Conservation (phyloP, 1,140 invertebrate genomes). For the Euwallacea fornicatus region DNA sequence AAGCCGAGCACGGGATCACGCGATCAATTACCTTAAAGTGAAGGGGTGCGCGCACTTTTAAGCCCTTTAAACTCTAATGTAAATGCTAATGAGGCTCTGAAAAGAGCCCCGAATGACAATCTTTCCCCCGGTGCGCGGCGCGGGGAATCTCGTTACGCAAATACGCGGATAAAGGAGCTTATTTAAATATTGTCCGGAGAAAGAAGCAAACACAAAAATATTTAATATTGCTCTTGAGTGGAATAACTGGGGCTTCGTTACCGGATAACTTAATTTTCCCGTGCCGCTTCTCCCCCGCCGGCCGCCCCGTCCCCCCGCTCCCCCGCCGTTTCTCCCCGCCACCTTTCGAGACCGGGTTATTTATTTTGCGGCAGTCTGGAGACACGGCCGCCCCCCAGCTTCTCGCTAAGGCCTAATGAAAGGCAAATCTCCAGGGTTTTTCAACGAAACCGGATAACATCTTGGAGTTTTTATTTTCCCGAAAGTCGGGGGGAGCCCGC, state of each 20-base stretch:
- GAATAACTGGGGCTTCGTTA: constrained; percentile 50
- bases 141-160: constrained; percentile 42
- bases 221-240: constrained; percentile 49
- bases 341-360: constrained; percentile 7
- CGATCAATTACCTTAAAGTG: constrained; percentile 7
- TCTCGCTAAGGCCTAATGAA: constrained; percentile 20
- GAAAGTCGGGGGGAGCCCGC: neutral
- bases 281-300: constrained; percentile 5
- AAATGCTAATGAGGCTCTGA: constrained; percentile 14
- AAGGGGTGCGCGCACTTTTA: constrained; percentile 8
- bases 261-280: constrained; percentile 46
- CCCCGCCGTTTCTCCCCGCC: constrained; percentile 10
- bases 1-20: constrained; percentile 14
- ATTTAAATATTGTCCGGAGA: constrained; percentile 46
- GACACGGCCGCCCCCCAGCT: neutral
- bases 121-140: neutral
- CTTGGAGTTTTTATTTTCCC: neutral
- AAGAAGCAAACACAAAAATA: constrained; percentile 48
- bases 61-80: constrained; percentile 20
- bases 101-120: neutral
- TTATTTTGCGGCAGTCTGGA: constrained; percentile 25
- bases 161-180: constrained; percentile 44
- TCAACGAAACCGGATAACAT: constrained; percentile 12
- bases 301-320: constrained; percentile 8
- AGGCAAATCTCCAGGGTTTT: constrained; percentile 26